phyloP scores from a whole-genome alignment of 2,888 invertebrate genomes.

The Polylopha cassiicola region DNA sequence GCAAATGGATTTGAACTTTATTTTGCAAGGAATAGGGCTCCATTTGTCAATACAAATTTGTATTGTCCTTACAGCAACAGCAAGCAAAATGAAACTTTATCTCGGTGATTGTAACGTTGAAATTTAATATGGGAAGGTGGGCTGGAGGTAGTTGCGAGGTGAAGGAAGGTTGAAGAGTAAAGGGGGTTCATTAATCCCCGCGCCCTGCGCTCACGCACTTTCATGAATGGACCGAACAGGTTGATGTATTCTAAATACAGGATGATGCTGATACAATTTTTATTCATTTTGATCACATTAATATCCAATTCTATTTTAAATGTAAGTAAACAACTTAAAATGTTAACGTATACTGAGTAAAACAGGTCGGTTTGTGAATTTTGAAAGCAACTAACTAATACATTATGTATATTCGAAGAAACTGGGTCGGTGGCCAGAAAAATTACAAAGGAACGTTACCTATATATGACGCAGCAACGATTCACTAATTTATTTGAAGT shows the following conservation, averaged over 20 bases:
- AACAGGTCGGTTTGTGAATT: constrained; percentile 2
- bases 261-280: constrained; percentile 35
- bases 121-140: constrained; percentile 27
- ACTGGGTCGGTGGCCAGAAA: constrained; percentile 37
- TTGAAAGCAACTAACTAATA: constrained; percentile 7
- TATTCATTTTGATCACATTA: background rate
- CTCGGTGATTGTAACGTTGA: constrained; percentile 31
- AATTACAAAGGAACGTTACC: constrained; percentile 43
- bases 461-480: constrained; percentile 31
- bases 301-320: no score
- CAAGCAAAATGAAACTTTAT: constrained; percentile 34
- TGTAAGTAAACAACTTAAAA: no score
- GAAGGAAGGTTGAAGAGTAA: constrained; percentile 50
- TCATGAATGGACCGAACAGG: constrained; percentile 77
- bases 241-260: constrained; percentile 69
- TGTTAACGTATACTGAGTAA: background rate
- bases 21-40: constrained; percentile 27
- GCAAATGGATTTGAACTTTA: constrained; percentile 42
- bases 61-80: constrained; percentile 6
- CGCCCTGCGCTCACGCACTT: constrained; percentile 77
- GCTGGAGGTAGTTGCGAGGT: constrained; percentile 47
- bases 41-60: constrained; percentile 28
- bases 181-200: constrained; percentile 75
- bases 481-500: constrained; percentile 38
- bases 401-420: constrained; percentile 14